These are phyloP conservation scores for Cisticola juncidis DNA, from an alignment of 2,113 vertebrate genomes.

Conservation along the genomic window DNA sequence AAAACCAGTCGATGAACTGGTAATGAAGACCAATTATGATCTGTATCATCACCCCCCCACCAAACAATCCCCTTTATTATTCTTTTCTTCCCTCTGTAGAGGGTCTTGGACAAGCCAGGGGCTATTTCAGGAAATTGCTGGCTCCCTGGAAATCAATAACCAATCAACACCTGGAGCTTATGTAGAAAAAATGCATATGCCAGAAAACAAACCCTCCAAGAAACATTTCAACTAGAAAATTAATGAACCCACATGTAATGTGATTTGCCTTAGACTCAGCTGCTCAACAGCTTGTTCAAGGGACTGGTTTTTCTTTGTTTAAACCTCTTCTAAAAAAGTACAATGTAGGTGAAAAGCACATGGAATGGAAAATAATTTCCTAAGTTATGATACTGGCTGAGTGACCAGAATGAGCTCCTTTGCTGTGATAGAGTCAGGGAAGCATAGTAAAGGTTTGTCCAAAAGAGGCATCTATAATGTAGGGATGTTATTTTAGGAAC, in stretches of 20 bases:
- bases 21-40: constrained; percentile 52
- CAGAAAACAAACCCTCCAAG: constrained; percentile 9
- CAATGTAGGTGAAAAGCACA: not conserved
- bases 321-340: not conserved
- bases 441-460: not conserved
- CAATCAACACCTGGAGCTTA: constrained; percentile 23
- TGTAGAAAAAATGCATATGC: not conserved
- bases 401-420: not conserved
- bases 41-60: not conserved
- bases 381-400: not conserved
- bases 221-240: constrained; percentile 35
- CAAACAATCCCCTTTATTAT: not conserved
- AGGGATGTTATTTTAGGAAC: not conserved
- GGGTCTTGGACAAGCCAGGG: not conserved
- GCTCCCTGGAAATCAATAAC: constrained; percentile 42
- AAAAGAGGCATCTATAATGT: not conserved
- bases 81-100: not conserved
- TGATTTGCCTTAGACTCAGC: constrained; percentile 2
- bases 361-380: not conserved
- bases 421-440: not conserved
- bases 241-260: not conserved
- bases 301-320: not conserved
- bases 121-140: not conserved
- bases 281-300: not conserved
- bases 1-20: constrained; percentile 32